Percentiles rank a stretch among this genome's conserved stretches.
Conservation (phyloP, 2,113 vertebrate species). For the Cygnus atratus region DNA sequence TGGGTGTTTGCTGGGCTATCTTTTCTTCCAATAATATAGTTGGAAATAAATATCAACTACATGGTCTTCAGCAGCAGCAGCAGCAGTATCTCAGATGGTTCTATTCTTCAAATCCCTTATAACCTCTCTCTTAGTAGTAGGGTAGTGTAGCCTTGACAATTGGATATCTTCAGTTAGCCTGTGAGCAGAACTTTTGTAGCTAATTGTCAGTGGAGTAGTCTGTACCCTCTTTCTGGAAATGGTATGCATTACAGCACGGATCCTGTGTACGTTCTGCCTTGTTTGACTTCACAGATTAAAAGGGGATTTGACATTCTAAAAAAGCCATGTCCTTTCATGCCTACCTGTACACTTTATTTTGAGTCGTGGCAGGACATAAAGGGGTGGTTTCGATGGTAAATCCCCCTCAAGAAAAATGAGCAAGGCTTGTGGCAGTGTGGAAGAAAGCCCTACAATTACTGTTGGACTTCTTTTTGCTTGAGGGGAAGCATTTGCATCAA, state of each 20-base stretch:
- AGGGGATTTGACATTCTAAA: background rate
- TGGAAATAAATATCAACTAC: background rate
- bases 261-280: background rate
- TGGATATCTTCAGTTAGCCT: background rate
- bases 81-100: background rate
- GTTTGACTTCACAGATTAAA: background rate
- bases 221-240: background rate
- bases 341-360: background rate
- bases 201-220: background rate
- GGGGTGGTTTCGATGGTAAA: background rate
- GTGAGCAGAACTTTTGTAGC: background rate
- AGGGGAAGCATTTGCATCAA: conserved; percentile 8
- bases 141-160: background rate
- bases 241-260: background rate
- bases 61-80: background rate
- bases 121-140: background rate
- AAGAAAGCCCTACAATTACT: background rate
- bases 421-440: background rate
- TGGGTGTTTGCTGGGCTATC: background rate
- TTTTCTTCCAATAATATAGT: background rate
- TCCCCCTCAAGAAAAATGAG: background rate
- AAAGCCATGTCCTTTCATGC: background rate
- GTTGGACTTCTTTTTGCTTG: background rate
- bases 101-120: background rate
- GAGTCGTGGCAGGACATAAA: background rate